Evolutionary conservation across 2,888 invertebrate genomes (phyloP), one percentile per base, ranked within the genome.

Genomic region (Drosophila crucigera): DNA sequence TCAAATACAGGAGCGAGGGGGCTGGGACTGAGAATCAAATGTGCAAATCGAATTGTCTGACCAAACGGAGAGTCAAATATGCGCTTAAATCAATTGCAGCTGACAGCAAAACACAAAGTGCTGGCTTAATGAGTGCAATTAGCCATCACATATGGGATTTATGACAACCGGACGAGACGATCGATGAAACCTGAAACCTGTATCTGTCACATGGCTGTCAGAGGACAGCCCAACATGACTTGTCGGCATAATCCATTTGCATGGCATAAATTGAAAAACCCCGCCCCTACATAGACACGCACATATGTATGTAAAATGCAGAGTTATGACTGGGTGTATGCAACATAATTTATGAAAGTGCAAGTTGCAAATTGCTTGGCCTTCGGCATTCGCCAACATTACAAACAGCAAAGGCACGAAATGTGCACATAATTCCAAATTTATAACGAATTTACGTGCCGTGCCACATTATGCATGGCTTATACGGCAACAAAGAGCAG

Each of bases 361-460:
- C 84, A 84, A 85, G 89, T 85, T 85, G 86, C 82, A 85, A 85
- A 85, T 85, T 78, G 80, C 81, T 77, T 85, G 83, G 84, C 89
- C 89, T 85, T 83, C 84, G 79, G 83, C 71, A 69, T 67, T 68
- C 47, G 60, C 4, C 35, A 31, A 16, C 54, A 60, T 5, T 55
- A 5, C 41, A n/a, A 59, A 49, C 33, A 75, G 65, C 62, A 68
- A 58, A 49, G 68, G 54, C 84, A 83, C 83, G 69, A 82, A 85
- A 82, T 85, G 85, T 80, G 89, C 86, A 88, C 89, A 85, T 85
- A 85, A 85, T 89, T 82, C 76, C 82, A 80, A 85, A 85, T 89
- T 89, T 85, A 85, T 85, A 83, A 83, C 82, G 63, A 83, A 69
- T 83, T 76, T 86, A 86, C 85, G 85, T 89, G 85, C 78, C 80